phyloP scores from a whole-genome alignment of 2,888 invertebrate genomes.

The Seira ritae region DNA sequence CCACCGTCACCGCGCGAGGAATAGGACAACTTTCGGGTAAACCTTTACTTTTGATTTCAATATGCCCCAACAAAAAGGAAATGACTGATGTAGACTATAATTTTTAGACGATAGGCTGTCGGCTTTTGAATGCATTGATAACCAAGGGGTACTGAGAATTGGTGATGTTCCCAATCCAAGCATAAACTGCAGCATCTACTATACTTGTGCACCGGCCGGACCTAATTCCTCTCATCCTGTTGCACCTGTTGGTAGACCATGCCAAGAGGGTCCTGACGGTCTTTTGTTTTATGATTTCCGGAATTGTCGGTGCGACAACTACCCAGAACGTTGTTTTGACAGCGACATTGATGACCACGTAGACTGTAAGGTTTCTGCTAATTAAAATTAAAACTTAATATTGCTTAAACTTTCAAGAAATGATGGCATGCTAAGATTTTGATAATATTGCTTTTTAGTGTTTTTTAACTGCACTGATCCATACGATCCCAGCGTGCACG shows the following conservation, averaged over 20 bases:
- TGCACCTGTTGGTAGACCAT: background rate
- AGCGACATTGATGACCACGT: no score
- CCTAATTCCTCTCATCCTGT: background rate
- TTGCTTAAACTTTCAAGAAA: no score
- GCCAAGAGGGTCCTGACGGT: slow-evolving; percentile 20
- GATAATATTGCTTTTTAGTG: no score
- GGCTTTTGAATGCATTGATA: background rate
- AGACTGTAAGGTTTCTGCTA: no score
- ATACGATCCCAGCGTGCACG: no score
- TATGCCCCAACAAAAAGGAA: no score
- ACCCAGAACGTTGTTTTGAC: slow-evolving; percentile 7
- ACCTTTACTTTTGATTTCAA: background rate
- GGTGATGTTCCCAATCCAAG: background rate
- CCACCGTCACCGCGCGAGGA: background rate
- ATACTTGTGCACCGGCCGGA: background rate
- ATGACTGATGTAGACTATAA: background rate
- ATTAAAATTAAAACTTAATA: no score
- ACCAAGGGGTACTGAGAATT: background rate
- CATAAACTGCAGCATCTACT: background rate
- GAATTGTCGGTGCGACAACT: slow-evolving; percentile 17
- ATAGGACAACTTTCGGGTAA: background rate
- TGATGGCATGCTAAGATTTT: no score
- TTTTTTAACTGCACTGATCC: no score
- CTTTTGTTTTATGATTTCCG: slow-evolving; percentile 12
- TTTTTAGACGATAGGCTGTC: background rate